phyloP scores from a whole-genome alignment of 37 sponge, comb jelly and placozoan genomes.

The Lycopodina hypogea region DNA sequence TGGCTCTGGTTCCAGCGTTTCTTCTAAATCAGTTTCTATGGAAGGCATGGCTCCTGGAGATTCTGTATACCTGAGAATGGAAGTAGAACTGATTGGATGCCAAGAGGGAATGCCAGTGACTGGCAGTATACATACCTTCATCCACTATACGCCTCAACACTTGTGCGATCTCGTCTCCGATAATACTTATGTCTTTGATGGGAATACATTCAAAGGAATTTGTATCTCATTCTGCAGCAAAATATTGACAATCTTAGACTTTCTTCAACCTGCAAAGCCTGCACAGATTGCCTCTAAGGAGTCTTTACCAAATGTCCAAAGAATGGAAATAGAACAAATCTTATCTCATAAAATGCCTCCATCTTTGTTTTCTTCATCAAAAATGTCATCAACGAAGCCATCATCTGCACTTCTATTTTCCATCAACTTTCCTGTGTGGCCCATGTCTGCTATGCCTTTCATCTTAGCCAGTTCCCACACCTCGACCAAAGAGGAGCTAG shows the following conservation, averaged over 20 bases:
- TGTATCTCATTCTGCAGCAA: not conserved
- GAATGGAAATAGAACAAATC: not conserved
- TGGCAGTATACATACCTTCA: not conserved
- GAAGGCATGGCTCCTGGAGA: slow-evolving; percentile 5
- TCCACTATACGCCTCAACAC: not conserved
- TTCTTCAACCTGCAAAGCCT: not conserved
- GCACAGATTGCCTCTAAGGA: not conserved
- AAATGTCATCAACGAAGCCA: not conserved
- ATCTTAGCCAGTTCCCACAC: not conserved
- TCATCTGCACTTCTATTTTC: not conserved
- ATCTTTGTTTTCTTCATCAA: not conserved
- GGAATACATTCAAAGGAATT: not conserved
- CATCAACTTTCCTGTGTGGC: not conserved
- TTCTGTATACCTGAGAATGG: not conserved
- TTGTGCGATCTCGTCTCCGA: not conserved
- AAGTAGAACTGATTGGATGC: not conserved
- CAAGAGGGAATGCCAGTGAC: not conserved
- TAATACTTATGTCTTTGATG: not conserved
- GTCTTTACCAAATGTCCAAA: not conserved
- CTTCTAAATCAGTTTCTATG: slow-evolving; percentile 1
- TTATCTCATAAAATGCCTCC: too few relatives aligned
- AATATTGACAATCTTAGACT: not conserved
- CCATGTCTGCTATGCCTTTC: not conserved
- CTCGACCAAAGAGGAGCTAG: not conserved
- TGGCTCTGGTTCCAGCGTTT: not conserved